Evolutionary conservation across 2,113 vertebrate species (phyloP), one percentile per base, ranked within the genome.

Genomic region (Muntiacus muntjak): DNA sequence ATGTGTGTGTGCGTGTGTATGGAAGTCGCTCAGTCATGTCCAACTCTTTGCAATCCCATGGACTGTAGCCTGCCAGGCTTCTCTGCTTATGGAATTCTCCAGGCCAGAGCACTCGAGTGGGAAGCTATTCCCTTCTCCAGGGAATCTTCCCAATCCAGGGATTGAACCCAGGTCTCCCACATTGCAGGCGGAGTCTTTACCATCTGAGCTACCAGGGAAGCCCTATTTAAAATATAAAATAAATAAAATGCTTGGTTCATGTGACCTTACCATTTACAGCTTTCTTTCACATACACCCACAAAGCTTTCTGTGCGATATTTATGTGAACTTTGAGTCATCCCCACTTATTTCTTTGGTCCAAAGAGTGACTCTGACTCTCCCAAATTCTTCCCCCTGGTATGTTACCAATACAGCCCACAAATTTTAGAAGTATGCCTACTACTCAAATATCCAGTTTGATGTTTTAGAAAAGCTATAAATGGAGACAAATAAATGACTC

Each of bases 351-450:
- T 89, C 71, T 92, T 86, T 93, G 94, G 60, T 21, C 60, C 64
- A 78, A 6, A 92, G 78, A 93, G 54, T 94, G 52, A 33, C 58
- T 94, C 36, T 96, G 25, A 50, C 14, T 87, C 58, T 60, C 86
- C 87, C 84, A 87, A 96, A 96, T 90, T 96, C 82, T 67, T 97
- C 50, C 62, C 91, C 50, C 23, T 87, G 54, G 71, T 74, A 91
- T 93, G 94, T 89, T 96, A 96, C 47, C 93, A 96, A 82, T 43
- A 93, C 62, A 81, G 62, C 83, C 71, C 76, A 96, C 19, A 57
- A 96, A 91, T 82, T 97, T 97, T 50, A 96, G 71, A 96, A 96
- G 91, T 83, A 55, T 94, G 90, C 21, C 71, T 92, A 87, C 84
- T 79, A 54, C 16, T 55, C 94, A 88, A 95, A 88, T 83, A 97